Percentiles rank a stretch among this genome's conserved stretches.
These are phyloP conservation scores for Bryconaethiops microstoma DNA, from an alignment of 2,797 vertebrate genomes.

Conservation along the genomic window DNA sequence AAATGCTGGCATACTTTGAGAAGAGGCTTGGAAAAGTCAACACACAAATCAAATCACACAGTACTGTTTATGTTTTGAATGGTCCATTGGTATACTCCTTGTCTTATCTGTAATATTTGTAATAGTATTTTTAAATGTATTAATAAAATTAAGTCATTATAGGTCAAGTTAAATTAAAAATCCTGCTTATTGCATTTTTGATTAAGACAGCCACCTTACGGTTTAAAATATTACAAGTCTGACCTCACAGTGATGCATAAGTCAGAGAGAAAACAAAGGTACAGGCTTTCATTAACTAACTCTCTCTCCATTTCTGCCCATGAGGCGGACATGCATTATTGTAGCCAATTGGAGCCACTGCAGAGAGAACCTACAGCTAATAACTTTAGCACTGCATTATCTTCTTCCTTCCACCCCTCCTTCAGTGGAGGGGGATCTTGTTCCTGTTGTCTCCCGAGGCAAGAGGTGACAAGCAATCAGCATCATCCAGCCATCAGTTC, in stretches of 20 bases:
- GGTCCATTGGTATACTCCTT: no score
- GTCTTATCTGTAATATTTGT: no score
- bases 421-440: conserved; percentile 24
- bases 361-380: conserved; percentile 49
- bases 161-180: no score
- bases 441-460: conserved; percentile 50
- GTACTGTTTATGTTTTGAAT: no score
- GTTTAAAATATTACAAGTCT: neutral
- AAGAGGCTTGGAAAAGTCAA: no score
- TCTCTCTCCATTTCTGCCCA: neutral
- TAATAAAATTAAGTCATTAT: no score
- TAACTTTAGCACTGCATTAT: conserved; percentile 54
- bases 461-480: conserved; percentile 59
- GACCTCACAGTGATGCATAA: conserved; percentile 6
- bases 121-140: no score
- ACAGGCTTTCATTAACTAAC: conserved; percentile 12
- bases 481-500: conserved; percentile 55
- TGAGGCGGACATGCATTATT: neutral
- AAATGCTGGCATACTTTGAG: no score
- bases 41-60: no score
- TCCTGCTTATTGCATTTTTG: no score
- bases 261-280: neutral
- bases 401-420: conserved; percentile 17
- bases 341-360: conserved; percentile 29
- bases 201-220: no score